Evolutionary conservation across 2,888 invertebrate genomes (phyloP).

Genomic region (Slavum lentiscoides): DNA sequence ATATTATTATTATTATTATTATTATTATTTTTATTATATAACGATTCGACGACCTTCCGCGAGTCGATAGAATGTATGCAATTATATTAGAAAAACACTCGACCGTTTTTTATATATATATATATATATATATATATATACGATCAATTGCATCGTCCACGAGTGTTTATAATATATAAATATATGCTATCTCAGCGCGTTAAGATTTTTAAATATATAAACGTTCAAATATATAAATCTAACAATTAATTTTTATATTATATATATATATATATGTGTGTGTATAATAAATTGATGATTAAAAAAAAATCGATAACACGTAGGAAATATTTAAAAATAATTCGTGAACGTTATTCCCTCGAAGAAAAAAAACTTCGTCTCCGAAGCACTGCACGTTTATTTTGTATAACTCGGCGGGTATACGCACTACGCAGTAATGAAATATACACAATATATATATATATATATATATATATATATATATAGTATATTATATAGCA

Average conservation of each 20-base stretch:
- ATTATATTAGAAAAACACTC: background rate
- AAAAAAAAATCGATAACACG: background rate
- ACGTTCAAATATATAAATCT: slow-evolving; percentile 3
- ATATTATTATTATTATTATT: background rate
- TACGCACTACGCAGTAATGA: background rate
- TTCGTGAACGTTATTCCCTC: slow-evolving; percentile 10
- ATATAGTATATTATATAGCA: background rate
- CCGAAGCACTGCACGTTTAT: background rate
- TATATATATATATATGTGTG: too few species aligned
- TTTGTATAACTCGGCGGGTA: background rate
- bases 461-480: background rate
- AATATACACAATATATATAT: too few species aligned
- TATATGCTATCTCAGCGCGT: background rate
- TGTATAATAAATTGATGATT: background rate
- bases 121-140: too few species aligned
- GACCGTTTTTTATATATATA: background rate
- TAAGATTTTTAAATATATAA: background rate
- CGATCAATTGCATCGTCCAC: background rate
- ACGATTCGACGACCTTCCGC: too few species aligned
- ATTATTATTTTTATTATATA: background rate
- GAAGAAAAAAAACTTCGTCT: background rate
- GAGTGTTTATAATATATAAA: too few species aligned
- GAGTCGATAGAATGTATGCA: too few species aligned
- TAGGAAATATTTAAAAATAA: slow-evolving; percentile 15
- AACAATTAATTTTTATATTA: slow-evolving; percentile 1